These are phyloP conservation scores for Pimpla rufipes DNA, from an alignment of 2,888 invertebrate genomes.

Conservation along the genomic window DNA sequence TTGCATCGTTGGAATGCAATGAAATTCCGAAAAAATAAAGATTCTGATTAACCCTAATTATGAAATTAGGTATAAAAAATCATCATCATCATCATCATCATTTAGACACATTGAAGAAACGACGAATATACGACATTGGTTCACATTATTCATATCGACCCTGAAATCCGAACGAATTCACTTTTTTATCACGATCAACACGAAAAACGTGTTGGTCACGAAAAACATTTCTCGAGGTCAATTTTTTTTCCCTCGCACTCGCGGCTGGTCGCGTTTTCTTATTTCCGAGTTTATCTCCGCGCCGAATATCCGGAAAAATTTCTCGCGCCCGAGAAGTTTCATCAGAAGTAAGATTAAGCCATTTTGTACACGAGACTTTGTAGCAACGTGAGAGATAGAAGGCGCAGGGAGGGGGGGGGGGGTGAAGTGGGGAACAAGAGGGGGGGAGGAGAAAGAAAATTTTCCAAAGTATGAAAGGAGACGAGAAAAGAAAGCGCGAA, in stretches of 20 bases:
- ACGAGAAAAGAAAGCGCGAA: not conserved
- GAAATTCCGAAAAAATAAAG: too few relatives aligned
- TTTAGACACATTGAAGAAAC: conserved; percentile 5
- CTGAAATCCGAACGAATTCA: not conserved
- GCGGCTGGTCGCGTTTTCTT: not conserved
- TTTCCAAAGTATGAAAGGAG: not conserved
- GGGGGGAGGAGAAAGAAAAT: conserved; percentile 38
- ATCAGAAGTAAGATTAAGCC: conserved; percentile 44
- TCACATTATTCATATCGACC: not conserved
- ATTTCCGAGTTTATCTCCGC: not conserved
- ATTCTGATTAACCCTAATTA: too few relatives aligned
- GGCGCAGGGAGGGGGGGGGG: not conserved
- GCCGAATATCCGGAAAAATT: conserved; percentile 9
- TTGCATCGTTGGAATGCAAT: too few relatives aligned
- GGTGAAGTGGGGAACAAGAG: too few relatives aligned
- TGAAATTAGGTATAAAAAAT: too few relatives aligned
- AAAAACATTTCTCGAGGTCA: not conserved
- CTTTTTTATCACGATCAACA: not conserved
- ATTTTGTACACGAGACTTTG: conserved; percentile 50
- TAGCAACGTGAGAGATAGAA: conserved; percentile 15
- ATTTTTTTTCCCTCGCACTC: not conserved
- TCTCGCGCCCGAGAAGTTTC: conserved; percentile 29
- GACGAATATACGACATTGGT: not conserved
- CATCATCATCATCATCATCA: too few relatives aligned
- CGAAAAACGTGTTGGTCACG: too few relatives aligned